These are phyloP conservation scores for Ectemnius continuus DNA, from an alignment of 2,888 invertebrate species.

Conservation along the genomic window DNA sequence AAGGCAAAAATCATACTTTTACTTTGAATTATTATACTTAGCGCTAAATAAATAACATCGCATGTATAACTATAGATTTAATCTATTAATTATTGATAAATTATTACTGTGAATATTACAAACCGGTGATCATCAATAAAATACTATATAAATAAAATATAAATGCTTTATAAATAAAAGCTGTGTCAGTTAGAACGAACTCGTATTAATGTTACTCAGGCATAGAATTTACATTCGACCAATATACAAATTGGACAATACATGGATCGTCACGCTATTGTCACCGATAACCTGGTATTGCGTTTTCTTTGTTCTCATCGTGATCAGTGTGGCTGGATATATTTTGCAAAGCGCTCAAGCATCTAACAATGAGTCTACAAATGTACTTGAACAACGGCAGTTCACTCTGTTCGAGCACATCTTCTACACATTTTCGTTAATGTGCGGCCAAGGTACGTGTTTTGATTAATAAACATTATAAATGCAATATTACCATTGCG, in stretches of 20 bases:
- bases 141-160: too few relatives aligned
- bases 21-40: too few relatives aligned
- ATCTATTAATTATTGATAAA: too few relatives aligned
- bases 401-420: constrained; percentile 49
- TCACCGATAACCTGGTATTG: constrained; percentile 21
- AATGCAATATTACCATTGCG: too few relatives aligned
- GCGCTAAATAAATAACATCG: too few relatives aligned
- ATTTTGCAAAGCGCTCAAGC: constrained; percentile 23
- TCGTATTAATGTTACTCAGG: constrained; percentile 17
- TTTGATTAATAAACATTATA: too few relatives aligned
- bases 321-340: constrained; percentile 34
- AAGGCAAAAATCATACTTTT: too few relatives aligned
- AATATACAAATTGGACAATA: constrained; percentile 30
- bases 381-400: background rate
- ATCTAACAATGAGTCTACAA: background rate
- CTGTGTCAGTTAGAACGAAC: background rate
- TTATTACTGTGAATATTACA: too few relatives aligned
- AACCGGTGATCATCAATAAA: background rate
- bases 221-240: constrained; percentile 38
- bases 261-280: constrained; percentile 42
- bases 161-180: background rate
- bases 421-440: constrained; percentile 50
- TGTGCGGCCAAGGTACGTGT: constrained; percentile 53
- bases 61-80: too few relatives aligned
- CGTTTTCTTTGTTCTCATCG: constrained; percentile 15